Base-by-base conservation (phyloP, 2,888 invertebrate genomes). In the Tinea semifulvella region DNA sequence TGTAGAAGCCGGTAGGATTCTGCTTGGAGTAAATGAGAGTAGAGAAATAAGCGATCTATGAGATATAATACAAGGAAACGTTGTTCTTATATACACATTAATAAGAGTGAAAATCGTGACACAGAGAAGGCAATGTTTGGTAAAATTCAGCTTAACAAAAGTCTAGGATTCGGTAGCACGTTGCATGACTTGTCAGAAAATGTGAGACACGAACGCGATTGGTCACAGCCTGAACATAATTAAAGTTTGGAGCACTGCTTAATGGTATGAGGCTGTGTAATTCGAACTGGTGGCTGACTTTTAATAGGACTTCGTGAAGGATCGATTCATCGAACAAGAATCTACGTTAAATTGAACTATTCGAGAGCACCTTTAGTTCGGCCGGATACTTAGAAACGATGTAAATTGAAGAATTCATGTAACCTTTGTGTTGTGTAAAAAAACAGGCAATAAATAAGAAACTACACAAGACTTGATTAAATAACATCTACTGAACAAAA, bases 161-260 rank as follows among this genome's bases (percentile, higher is more conserved):
- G 51, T 65, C 61, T 64, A 70, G 65, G 68, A 70, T 72, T 69
- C 80, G 66, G 80, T 80, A 80, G 80, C 80, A 75, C 73, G 77
- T 68, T 63, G 80, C 67, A 79, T 80, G 80, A 80, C 80, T 77
- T 56, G 77, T 68, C 63, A 75, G 68, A 77, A 73, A 69, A 63
- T 63, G 61, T 65, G 73, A 70, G 77, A 76, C 79, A 80, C 77
- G 80, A 80, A 70, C 74, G 63, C 74, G 69, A 80, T 80, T 80
- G 80, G 80, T 75, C 79, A 80, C 80, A 80, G 77, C 64, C 72
- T 59, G 73, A 76, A 80, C 69, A 73, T 79, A 80, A 80, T 80
- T 80, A 80, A 80, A 80, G 77, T 80, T 80, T 74, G 74, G 76
- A 72, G 71, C 72, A 74, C 68, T 70, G 70, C 66, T 69, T 77